Conservation (phyloP, 1,140 invertebrate genomes). For the Palaemon carinicauda region DNA sequence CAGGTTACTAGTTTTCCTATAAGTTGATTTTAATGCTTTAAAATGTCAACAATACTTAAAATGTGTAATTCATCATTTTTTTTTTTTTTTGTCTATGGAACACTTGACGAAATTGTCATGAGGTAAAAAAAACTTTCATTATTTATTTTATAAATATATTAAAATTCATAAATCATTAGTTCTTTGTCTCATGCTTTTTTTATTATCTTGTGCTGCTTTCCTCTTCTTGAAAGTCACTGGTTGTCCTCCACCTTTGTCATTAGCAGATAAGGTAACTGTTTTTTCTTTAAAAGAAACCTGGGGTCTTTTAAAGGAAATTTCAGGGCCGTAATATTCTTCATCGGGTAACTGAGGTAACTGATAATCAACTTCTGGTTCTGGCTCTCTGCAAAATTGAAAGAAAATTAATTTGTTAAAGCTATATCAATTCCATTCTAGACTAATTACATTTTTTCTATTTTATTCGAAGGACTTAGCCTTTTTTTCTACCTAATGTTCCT, state of each 20-base stretch:
- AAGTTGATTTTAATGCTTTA: no score
- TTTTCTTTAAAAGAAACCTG: slow-evolving; percentile 17
- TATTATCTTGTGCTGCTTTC: slow-evolving; percentile 20
- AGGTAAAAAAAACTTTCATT: no score
- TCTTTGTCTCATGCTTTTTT: slow-evolving; percentile 34
- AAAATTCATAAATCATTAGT: slow-evolving; percentile 3
- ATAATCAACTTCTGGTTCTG: background rate
- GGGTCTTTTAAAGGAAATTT: slow-evolving; percentile 15
- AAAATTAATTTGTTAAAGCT: background rate
- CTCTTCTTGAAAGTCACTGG: slow-evolving; percentile 34
- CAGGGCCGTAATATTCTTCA: slow-evolving; percentile 29
- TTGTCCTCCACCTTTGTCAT: background rate
- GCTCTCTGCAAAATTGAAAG: background rate
- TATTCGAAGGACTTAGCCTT: no score
- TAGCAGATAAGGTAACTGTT: slow-evolving; percentile 14
- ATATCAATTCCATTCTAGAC: no score
- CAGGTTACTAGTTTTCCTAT: no score
- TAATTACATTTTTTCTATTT: no score
- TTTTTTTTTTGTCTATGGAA: no score
- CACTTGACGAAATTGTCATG: no score
- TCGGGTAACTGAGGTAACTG: slow-evolving; percentile 53
- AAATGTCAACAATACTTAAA: no score
- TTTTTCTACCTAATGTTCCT: no score
- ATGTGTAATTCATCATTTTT: no score
- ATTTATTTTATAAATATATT: no score